These are phyloP conservation scores for Lanistes nyassanus DNA, from an alignment of 1,140 invertebrate genomes.

Conservation along the genomic window DNA sequence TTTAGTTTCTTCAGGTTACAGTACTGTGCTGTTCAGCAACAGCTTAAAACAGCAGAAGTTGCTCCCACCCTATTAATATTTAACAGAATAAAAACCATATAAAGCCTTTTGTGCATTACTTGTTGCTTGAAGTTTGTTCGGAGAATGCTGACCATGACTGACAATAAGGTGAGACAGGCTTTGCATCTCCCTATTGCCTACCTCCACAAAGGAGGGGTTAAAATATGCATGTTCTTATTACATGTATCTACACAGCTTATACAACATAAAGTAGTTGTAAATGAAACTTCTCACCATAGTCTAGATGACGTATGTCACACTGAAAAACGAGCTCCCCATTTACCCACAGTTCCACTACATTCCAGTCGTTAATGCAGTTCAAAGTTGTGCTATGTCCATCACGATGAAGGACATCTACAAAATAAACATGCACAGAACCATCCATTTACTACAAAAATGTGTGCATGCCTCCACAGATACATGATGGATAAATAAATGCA, in stretches of 20 bases:
- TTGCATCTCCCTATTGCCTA: too few species aligned
- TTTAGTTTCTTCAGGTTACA: too few species aligned
- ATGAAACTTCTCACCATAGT: slow-evolving; percentile 48
- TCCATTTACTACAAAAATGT: neutral
- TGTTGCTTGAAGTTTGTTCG: too few species aligned
- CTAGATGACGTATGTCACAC: slow-evolving; percentile 52
- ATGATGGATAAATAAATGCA: neutral
- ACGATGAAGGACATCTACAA: slow-evolving; percentile 39
- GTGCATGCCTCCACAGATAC: neutral
- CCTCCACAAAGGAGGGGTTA: too few species aligned
- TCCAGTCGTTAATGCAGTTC: slow-evolving; percentile 44
- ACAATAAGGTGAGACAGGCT: too few species aligned
- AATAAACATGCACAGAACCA: slow-evolving; percentile 3
- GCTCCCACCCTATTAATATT: too few species aligned
- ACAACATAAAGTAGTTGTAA: neutral
- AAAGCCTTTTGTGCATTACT: too few species aligned
- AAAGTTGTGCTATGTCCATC: slow-evolving; percentile 43
- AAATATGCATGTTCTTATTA: too few species aligned
- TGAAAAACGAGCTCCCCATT: slow-evolving; percentile 54
- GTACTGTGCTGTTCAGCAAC: too few species aligned
- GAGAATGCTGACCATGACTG: too few species aligned
- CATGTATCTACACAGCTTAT: neutral
- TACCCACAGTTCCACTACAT: slow-evolving; percentile 51
- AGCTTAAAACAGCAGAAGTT: too few species aligned
- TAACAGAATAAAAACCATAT: too few species aligned